Evolutionary conservation across 2,113 vertebrate species (phyloP).

Genomic region (Albula glossodonta): DNA sequence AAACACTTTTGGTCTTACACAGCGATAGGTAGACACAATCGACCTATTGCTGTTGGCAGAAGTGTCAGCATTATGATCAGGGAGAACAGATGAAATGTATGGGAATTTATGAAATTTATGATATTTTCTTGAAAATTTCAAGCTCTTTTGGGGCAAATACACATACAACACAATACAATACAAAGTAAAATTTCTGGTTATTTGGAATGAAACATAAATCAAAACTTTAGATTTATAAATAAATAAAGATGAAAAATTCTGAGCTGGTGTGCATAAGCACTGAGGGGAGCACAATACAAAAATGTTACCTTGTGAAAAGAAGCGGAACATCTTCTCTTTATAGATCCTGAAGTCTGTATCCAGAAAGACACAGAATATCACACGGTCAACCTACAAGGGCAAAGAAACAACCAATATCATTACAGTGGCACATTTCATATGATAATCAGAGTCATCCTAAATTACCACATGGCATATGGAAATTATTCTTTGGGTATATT

Average conservation of each 20-base stretch:
- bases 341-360: slow-evolving; percentile 95
- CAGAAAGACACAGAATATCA: slow-evolving; percentile 98
- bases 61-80: not conserved
- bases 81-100: not conserved
- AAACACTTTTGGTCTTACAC: not conserved
- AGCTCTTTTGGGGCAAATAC: no score
- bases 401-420: slow-evolving; percentile 48
- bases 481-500: not conserved
- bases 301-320: slow-evolving; percentile 82
- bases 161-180: no score
- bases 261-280: not conserved
- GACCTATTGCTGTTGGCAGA: not conserved
- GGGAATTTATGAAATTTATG: no score
- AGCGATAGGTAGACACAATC: not conserved
- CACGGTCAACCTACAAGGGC: slow-evolving; percentile 83
- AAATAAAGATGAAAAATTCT: not conserved
- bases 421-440: slow-evolving; percentile 20
- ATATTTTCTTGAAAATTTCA: not conserved
- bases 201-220: not conserved
- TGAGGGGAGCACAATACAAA: not conserved
- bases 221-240: not conserved
- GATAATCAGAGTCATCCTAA: not conserved
- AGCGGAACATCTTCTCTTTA: slow-evolving; percentile 89
- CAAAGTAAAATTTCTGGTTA: not conserved
- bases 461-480: not conserved